Percentiles rank a stretch among this genome's conserved stretches.
Conservation (phyloP, 1,140 invertebrate species). For the Halyomorpha halys region DNA sequence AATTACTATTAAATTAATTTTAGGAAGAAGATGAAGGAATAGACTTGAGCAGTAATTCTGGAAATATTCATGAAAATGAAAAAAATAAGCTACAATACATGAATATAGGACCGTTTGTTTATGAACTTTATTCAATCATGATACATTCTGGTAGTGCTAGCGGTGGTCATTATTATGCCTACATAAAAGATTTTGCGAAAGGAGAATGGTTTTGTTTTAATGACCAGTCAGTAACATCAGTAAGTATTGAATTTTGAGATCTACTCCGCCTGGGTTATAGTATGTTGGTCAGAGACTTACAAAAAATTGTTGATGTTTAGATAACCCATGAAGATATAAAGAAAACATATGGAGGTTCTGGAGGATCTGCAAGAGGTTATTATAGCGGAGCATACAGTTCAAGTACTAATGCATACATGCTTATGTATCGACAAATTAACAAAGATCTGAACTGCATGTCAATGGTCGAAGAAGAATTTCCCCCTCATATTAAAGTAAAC, state of each 20-base stretch:
- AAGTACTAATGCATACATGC: slow-evolving; percentile 87
- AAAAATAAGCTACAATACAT: slow-evolving; percentile 38
- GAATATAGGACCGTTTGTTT: slow-evolving; percentile 59
- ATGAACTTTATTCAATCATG: slow-evolving; percentile 88
- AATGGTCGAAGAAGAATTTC: slow-evolving; percentile 59
- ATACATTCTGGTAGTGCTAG: slow-evolving; percentile 85
- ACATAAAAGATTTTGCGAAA: slow-evolving; percentile 77
- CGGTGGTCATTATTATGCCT: slow-evolving; percentile 89
- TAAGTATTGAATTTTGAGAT: slow-evolving; percentile 35
- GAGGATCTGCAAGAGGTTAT: slow-evolving; percentile 51
- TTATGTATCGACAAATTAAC: slow-evolving; percentile 82
- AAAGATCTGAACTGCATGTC: slow-evolving; percentile 54
- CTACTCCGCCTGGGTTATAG: not conserved
- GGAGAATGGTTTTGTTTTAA: slow-evolving; percentile 75
- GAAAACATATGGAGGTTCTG: slow-evolving; percentile 66
- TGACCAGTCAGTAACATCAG: slow-evolving; percentile 58
- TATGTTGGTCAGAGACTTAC: not conserved
- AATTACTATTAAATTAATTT: slow-evolving; percentile 2
- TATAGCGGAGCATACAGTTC: slow-evolving; percentile 65
- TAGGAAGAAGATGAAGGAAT: slow-evolving; percentile 47
- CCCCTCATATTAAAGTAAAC: slow-evolving; percentile 54
- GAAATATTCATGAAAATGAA: slow-evolving; percentile 39
- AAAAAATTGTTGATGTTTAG: slow-evolving; percentile 36
- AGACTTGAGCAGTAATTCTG: slow-evolving; percentile 42
- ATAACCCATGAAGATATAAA: slow-evolving; percentile 73